phyloP scores from a whole-genome alignment of 2,797 vertebrate species.

The Brachyrhaphis roseni region DNA sequence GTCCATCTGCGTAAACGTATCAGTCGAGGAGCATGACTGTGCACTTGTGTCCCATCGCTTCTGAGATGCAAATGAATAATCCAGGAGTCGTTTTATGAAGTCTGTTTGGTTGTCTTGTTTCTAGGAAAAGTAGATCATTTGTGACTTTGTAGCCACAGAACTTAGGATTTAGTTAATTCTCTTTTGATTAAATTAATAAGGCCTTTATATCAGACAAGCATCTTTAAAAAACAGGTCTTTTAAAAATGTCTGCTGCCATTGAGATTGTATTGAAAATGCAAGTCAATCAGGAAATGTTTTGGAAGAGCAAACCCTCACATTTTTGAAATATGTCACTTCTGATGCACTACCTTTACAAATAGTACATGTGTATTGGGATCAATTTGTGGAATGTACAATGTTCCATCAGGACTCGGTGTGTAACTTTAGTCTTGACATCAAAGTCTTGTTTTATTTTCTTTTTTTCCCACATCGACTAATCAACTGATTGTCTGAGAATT shows the following conservation, averaged over 20 bases:
- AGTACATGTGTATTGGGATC: background rate
- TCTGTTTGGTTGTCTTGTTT: background rate
- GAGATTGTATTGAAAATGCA: background rate
- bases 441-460: background rate
- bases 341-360: background rate
- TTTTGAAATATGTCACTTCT: background rate
- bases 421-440: background rate
- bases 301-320: background rate
- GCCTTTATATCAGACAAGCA: background rate
- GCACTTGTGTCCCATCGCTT: slow-evolving; percentile 35
- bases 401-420: background rate
- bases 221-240: background rate
- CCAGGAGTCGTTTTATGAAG: background rate
- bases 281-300: background rate
- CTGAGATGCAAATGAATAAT: slow-evolving; percentile 10
- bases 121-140: background rate
- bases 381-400: background rate
- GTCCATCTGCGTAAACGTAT: slow-evolving; percentile 28
- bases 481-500: background rate
- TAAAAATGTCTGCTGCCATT: background rate
- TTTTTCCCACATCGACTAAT: background rate
- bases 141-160: background rate
- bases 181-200: background rate
- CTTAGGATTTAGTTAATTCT: background rate
- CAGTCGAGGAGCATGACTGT: slow-evolving; percentile 28